These are phyloP conservation scores for Formica selysi DNA, from an alignment of 1,140 invertebrate species.

Conservation along the genomic window DNA sequence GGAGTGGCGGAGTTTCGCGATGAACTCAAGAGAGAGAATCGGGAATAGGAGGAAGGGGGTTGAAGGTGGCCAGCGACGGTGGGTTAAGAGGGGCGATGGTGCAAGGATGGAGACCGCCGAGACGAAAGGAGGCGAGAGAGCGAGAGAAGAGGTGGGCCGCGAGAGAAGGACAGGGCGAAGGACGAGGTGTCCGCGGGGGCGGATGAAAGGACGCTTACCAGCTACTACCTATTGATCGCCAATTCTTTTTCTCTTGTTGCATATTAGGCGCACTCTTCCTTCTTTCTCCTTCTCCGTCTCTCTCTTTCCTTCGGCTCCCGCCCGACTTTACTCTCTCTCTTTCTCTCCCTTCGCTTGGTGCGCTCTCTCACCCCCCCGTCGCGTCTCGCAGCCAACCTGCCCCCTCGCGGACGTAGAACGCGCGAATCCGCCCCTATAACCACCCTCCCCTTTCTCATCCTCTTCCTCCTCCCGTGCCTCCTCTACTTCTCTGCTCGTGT, in stretches of 20 bases:
- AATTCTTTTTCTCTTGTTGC: constrained; percentile 87
- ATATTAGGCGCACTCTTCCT: constrained; percentile 85
- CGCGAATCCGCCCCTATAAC: constrained; percentile 83
- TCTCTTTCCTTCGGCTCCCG: constrained; percentile 32
- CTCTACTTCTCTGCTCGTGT: constrained; percentile 70
- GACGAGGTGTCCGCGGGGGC: constrained; percentile 81
- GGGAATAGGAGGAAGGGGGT: constrained; percentile 49
- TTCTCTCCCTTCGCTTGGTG: constrained; percentile 53
- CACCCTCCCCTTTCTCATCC: constrained; percentile 59
- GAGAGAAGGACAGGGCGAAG: constrained; percentile 76
- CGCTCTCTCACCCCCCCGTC: constrained; percentile 44
- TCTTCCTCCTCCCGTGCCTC: constrained; percentile 26
- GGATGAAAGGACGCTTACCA: constrained; percentile 87
- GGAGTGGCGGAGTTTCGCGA: constrained; percentile 73
- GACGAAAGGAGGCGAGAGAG: constrained; percentile 74
- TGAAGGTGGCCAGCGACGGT: constrained; percentile 59
- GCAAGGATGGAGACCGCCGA: constrained; percentile 73
- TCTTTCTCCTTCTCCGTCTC: constrained; percentile 73
- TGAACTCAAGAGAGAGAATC: constrained; percentile 73
- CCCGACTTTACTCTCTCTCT: constrained; percentile 1
- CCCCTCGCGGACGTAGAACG: constrained; percentile 73
- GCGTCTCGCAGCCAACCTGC: constrained; percentile 58
- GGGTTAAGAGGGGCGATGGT: constrained; percentile 68
- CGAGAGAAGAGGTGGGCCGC: constrained; percentile 66
- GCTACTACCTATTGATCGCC: constrained; percentile 87